Conservation (phyloP, 2,888 invertebrate genomes). For the Agrochola litura region DNA sequence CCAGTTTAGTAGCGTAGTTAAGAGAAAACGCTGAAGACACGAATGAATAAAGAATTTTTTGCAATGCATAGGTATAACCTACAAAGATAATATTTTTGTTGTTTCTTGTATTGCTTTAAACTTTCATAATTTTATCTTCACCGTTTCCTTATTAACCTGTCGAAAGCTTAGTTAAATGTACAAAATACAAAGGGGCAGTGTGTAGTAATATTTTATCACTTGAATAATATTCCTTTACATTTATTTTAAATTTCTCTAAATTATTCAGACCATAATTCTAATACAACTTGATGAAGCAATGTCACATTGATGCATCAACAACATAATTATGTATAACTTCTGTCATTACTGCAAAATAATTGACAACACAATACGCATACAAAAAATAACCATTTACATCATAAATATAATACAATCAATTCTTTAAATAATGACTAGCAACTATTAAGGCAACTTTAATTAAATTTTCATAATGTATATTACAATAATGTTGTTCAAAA, state of each 20-base stretch:
- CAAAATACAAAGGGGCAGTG: slow-evolving; percentile 63
- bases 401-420: slow-evolving; percentile 47
- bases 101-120: background rate
- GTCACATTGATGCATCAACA: slow-evolving; percentile 29
- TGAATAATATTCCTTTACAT: slow-evolving; percentile 29
- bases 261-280: slow-evolving; percentile 60
- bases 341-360: slow-evolving; percentile 51
- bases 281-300: slow-evolving; percentile 57
- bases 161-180: slow-evolving; percentile 38
- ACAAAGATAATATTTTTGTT: background rate
- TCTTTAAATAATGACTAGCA: slow-evolving; percentile 78
- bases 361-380: slow-evolving; percentile 49
- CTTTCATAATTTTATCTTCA: slow-evolving; percentile 12
- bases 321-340: slow-evolving; percentile 18
- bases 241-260: slow-evolving; percentile 24
- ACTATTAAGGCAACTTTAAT: slow-evolving; percentile 82
- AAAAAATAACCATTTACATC: slow-evolving; percentile 48
- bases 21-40: slow-evolving; percentile 3
- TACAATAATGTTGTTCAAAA: slow-evolving; percentile 64
- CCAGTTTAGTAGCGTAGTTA: background rate
- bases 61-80: background rate
- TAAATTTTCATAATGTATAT: slow-evolving; percentile 60
- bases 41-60: background rate
- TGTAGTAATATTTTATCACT: slow-evolving; percentile 37
- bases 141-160: background rate